Base-by-base conservation (phyloP, 2,113 vertebrate genomes). In the Chloropsis hardwickii region DNA sequence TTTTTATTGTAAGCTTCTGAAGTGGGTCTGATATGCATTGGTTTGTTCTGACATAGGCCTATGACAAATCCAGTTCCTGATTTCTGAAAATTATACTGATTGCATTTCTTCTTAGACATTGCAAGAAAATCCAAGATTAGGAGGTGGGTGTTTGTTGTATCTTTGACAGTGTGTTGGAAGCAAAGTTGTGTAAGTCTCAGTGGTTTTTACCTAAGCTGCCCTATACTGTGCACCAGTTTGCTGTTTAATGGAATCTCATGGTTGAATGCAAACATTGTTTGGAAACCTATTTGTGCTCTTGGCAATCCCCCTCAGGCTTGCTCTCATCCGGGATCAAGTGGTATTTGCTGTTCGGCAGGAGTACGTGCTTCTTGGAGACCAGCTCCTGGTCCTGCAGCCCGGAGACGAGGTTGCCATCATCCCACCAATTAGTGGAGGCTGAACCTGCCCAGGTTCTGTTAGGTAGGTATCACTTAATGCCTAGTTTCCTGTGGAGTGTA, bases 321-420 rank as follows among this genome's bases (percentile, higher is more conserved):
- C 94, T 53, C 94, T 86, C 81, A 96, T 99, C 42, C 98, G 88
- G 85, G 98, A 98, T 94, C 98, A 99, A 61, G 98, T 99, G 76
- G 96, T 99, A 53, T 96, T 99, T 94, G 99, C 99, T 17, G 98
- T 99, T 77, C 96, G 97, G 61, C 99, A 99, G 77, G 98, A 99
- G 81, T 99, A 99, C 98, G 98, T 99, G 84, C 88, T 97, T 73
- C 96, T 99, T 40, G 98, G 98, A 53, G 98, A 99, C 82, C 98
- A 99, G 77, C 80, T 97, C 15, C 86, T 99, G 84, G 96, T 90
- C 22, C 97, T 99, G 56, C 96, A 95, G 12, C 95, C 99, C 10
- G 98, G 99, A 40, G 99, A 99, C 72, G 99, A 99, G 97, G 97
- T 99, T n/a, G 99, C 99, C 6, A 92, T 99, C 83, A 99, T 99